These are phyloP conservation scores for Pelmatolapia mariae DNA, from an alignment of 2,113 vertebrate species.

Conservation along the genomic window DNA sequence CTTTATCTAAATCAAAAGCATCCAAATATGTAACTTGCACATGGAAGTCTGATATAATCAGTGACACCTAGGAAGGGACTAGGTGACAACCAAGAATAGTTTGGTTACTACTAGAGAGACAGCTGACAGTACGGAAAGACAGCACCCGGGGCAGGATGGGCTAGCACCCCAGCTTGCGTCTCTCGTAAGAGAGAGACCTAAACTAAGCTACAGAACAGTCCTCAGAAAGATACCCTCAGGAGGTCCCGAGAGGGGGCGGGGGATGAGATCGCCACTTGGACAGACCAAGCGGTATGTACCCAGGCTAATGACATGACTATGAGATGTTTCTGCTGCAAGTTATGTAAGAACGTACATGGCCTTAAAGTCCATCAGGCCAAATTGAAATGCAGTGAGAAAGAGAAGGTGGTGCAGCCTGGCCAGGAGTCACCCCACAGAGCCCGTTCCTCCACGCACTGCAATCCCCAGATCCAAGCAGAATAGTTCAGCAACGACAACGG, in stretches of 20 bases:
- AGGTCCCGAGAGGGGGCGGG: background rate
- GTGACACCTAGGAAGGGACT: background rate
- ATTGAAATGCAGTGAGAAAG: background rate
- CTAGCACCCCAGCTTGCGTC: background rate
- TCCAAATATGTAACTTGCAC: background rate
- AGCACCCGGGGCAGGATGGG: background rate
- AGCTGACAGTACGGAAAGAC: background rate
- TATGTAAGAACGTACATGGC: background rate
- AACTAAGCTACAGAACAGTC: background rate
- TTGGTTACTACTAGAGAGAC: background rate
- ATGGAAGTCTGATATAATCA: background rate
- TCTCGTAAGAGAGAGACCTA: background rate
- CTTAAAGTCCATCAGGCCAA: background rate
- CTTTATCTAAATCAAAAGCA: background rate
- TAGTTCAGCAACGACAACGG: background rate
- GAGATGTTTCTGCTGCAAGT: background rate
- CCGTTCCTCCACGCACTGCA: background rate
- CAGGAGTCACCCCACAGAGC: background rate
- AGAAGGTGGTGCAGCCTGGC: background rate
- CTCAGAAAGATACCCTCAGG: background rate
- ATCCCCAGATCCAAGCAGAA: background rate
- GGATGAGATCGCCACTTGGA: background rate
- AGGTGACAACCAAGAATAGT: background rate
- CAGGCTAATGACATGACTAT: background rate
- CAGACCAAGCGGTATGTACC: background rate